Evolutionary conservation across 2,113 vertebrate genomes (phyloP), one percentile per base, ranked within the genome.

Genomic region (Oryzias celebensis): DNA sequence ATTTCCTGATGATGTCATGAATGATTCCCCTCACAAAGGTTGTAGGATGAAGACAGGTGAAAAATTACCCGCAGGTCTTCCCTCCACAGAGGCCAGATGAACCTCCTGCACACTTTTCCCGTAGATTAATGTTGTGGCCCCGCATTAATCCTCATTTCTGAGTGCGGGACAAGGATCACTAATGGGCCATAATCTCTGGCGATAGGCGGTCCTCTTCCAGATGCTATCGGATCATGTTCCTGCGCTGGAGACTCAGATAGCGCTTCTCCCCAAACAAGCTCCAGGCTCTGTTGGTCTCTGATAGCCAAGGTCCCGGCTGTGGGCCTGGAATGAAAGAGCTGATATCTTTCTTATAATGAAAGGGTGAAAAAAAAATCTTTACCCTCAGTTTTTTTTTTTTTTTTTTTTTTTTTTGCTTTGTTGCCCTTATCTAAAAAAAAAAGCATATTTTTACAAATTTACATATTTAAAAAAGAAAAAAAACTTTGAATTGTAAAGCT

Each of bases 161-260:
- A 75, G 83, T 82, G 81, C 85, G 26, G 84, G 83, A 81, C 86
- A 77, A 78, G 77, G 62, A 75, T 82, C 86, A 66, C 78, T 90
- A 87, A 87, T 87, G 82, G 36, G 80, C 77, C 77, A 62, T 88
- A 85, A 87, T 86, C 77, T 76, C 47, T 58, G 61, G 59, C 54
- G 65, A 85, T 87, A 71, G 77, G 67, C 72, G 50, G 68, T 36
- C 53, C 68, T 65, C 78, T 66, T 45, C 17, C 6, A 72, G 89
- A 89, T 90, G 59, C 52, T 84, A 89, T 88, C 86, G 45, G 77
- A 6, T 23, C 65, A 53, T 65, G 77, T 63, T 76, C 72, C 75
- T 20, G 68, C 77, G 24, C 87, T 80, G 82, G 56, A 64, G 70
- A 71, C 28, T 52, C 66, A 87, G 89, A 90, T 89, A 88, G 80